These are phyloP conservation scores for Serranochromis macrocephalus DNA, from an alignment of 2,113 vertebrate genomes.

Conservation along the genomic window DNA sequence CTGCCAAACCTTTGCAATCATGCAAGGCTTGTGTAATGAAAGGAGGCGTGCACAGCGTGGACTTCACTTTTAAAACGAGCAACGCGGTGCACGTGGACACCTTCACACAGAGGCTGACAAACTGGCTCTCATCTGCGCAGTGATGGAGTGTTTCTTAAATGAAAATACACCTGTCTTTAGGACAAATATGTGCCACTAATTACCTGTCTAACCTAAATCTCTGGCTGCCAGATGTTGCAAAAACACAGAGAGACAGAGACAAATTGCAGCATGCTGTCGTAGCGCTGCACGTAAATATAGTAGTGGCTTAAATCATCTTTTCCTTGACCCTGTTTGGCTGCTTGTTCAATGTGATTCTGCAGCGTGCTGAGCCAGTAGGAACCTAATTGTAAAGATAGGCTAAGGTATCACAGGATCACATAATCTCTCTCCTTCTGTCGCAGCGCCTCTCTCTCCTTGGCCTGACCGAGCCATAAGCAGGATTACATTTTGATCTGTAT, in stretches of 20 bases:
- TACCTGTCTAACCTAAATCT: conserved; percentile 82
- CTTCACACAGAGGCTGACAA: conserved; percentile 20
- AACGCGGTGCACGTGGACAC: neutral
- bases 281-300: conserved; percentile 72
- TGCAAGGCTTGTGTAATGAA: conserved; percentile 59
- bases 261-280: conserved; percentile 65
- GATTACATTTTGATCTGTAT: conserved; percentile 71
- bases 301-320: conserved; percentile 77
- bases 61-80: neutral
- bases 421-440: conserved; percentile 46
- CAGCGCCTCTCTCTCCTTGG: conserved; percentile 2
- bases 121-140: conserved; percentile 46
- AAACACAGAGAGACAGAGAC: conserved; percentile 76
- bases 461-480: conserved; percentile 60
- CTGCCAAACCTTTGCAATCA: conserved; percentile 44
- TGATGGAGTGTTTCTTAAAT: conserved; percentile 78
- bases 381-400: conserved; percentile 70
- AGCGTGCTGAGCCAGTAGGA: conserved; percentile 44
- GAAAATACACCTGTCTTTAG: conserved; percentile 80
- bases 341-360: conserved; percentile 68
- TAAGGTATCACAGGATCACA: conserved; percentile 59
- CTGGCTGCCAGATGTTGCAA: conserved; percentile 79
- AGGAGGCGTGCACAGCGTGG: conserved; percentile 3
- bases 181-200: conserved; percentile 79
- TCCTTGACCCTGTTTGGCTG: conserved; percentile 76